Base-by-base conservation (phyloP, 2,888 invertebrate genomes). In the Pecten maximus region DNA sequence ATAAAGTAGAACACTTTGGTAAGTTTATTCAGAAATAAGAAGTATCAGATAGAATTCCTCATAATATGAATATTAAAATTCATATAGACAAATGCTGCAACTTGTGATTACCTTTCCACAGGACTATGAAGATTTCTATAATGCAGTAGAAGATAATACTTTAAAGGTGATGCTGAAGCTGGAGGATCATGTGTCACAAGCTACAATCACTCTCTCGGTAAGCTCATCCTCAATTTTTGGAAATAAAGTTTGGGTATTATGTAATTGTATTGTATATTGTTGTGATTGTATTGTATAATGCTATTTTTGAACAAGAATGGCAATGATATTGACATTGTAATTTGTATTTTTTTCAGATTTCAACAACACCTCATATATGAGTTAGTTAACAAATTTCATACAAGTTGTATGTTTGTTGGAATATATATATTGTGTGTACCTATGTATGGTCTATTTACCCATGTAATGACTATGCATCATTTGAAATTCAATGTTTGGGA, bases 61-160 rank as follows among this genome's bases (percentile, higher is more conserved):
- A n/a, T n/a, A n/a, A n/a, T n/a, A n/a, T 44, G 44, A 44, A 44
- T 44, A 10, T 44, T 44, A 44, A 10, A 44, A 44, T 12, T 44
- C 12, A 6, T 44, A 44, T 44, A 44, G n/a, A 44, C 44, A 44
- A 44, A 44, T 44, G 44, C 8, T 44, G 12, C 3, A 74, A 74
- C 28, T 19, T 54, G 19, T 54, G 19, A 2, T 39, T 54, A 28
- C 60, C 97, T 97, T 19, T 92, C 97, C 95, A 40, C 94, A 98
- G 98, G 99, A 99, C 97, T 99, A 99, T 97, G 98, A 99, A 96
- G 98, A 98, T 95, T 99, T 99, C 97, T 98, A 98, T 97, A 97
- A 98, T 97, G 98, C 99, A 39, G 98, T 99, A 97, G 99, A 99
- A 97, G 97, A 98, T 94, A 98, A 99, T 96, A 98, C 98, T 94